Evolutionary conservation across 2,797 vertebrate genomes (phyloP).

Genomic region (Girardinus metallicus): DNA sequence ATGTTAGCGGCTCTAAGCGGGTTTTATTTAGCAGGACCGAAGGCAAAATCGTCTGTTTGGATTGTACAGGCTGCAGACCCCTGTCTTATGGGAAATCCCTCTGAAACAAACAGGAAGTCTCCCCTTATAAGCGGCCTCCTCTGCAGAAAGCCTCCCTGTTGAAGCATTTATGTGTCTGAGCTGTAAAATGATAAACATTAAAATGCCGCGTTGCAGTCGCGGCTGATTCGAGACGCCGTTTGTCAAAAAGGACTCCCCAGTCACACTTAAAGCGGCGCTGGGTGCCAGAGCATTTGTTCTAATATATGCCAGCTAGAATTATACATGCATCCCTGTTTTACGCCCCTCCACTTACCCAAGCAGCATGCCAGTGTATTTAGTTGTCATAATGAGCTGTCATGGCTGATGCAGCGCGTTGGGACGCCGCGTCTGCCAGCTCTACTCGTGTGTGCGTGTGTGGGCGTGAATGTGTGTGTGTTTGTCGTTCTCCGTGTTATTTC

Average conservation of each 20-base stretch:
- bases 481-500: constrained; percentile 10
- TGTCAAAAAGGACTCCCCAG: constrained; percentile 74
- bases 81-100: constrained; percentile 41
- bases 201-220: constrained; percentile 72
- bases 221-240: constrained; percentile 70
- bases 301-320: constrained; percentile 75
- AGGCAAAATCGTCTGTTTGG: neutral
- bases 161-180: constrained; percentile 53
- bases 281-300: constrained; percentile 68
- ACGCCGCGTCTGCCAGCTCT: constrained; percentile 67
- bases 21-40: neutral
- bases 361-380: constrained; percentile 80
- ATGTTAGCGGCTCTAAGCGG: neutral
- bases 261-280: constrained; percentile 57
- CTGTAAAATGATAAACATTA: constrained; percentile 71
- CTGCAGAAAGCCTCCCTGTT: constrained; percentile 22
- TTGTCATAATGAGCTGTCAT: constrained; percentile 82
- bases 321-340: constrained; percentile 74
- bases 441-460: constrained; percentile 26
- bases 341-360: constrained; percentile 60
- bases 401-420: constrained; percentile 73
- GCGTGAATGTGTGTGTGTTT: constrained; percentile 24
- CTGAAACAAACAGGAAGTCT: constrained; percentile 44
- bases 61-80: neutral
- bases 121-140: constrained; percentile 43